Conservation (phyloP, 2,797 vertebrate species). For the Hylomyscus alleni region DNA sequence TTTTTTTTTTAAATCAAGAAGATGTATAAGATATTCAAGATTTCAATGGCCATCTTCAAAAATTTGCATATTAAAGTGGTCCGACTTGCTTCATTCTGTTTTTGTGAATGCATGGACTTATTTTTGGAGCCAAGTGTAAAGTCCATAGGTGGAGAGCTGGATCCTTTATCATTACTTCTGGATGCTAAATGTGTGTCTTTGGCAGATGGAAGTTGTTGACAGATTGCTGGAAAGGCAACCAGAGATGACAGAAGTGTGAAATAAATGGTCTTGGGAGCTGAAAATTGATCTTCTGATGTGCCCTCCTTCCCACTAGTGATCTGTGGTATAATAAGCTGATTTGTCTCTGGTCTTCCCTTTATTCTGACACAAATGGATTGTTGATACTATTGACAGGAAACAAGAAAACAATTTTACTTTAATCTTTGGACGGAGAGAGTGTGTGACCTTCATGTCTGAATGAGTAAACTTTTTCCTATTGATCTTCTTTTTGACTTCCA, state of each 20-base stretch:
- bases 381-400: slow-evolving; percentile 58
- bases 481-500: slow-evolving; percentile 44
- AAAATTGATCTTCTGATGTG: slow-evolving; percentile 75
- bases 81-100: slow-evolving; percentile 61
- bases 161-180: slow-evolving; percentile 70
- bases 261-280: slow-evolving; percentile 75
- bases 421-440: slow-evolving; percentile 34
- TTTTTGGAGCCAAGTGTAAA: slow-evolving; percentile 79
- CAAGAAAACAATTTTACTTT: slow-evolving; percentile 67
- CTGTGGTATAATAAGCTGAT: slow-evolving; percentile 57
- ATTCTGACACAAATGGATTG: slow-evolving; percentile 30
- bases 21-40: not conserved
- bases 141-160: slow-evolving; percentile 52
- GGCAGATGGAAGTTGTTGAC: slow-evolving; percentile 81
- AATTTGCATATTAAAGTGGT: slow-evolving; percentile 62
- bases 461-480: not conserved
- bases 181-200: slow-evolving; percentile 78
- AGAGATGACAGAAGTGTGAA: slow-evolving; percentile 84
- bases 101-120: slow-evolving; percentile 60
- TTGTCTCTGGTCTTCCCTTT: slow-evolving; percentile 52
- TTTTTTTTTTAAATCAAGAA: slow-evolving; percentile 10
- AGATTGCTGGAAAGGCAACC: slow-evolving; percentile 82
- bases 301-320: slow-evolving; percentile 73
- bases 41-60: slow-evolving; percentile 30
- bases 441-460: slow-evolving; percentile 11